Conservation (phyloP, 2,797 vertebrate genomes). For the Carcharodon carcharias region DNA sequence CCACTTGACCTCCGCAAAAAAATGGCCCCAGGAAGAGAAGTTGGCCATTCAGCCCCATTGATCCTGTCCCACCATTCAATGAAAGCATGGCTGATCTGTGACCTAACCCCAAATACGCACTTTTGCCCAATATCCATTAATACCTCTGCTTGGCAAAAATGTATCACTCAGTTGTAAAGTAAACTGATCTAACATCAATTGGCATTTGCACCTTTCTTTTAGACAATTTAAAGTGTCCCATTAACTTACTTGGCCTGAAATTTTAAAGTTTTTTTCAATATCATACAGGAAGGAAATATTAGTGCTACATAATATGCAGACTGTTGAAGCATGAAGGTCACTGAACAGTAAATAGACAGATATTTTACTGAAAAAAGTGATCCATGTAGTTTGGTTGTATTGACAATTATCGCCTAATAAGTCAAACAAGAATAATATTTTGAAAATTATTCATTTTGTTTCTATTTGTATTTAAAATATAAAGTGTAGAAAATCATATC, state of each 20-base stretch:
- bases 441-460: neutral
- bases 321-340: neutral
- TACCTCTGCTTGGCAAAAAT: neutral
- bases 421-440: neutral
- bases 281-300: neutral
- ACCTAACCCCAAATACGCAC: neutral
- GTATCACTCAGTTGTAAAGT: neutral
- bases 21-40: neutral
- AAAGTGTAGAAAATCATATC: neutral
- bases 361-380: neutral
- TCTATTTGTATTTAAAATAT: neutral
- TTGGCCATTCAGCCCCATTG: neutral
- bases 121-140: neutral
- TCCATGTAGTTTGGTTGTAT: neutral
- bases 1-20: neutral
- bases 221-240: neutral
- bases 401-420: neutral
- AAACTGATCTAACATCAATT: neutral
- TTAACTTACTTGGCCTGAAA: no score
- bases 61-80: no score
- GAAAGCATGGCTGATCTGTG: neutral
- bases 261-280: neutral
- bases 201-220: neutral
- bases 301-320: neutral
- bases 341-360: neutral